Evolutionary conservation across 1,140 invertebrate species (phyloP).

Genomic region (Diuraphis noxia): DNA sequence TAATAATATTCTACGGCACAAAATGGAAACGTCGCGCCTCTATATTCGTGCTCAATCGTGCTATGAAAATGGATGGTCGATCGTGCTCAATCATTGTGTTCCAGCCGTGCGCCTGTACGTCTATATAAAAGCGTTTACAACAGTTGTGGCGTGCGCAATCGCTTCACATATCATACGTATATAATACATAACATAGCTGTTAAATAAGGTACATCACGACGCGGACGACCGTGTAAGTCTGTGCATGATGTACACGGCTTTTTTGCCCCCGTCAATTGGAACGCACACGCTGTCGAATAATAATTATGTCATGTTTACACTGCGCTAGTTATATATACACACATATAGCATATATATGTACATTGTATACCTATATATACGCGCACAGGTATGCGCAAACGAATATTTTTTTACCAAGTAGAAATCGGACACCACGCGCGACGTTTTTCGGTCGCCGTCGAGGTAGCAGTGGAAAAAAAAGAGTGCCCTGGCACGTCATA

Average conservation of each 20-base stretch:
- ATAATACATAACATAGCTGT: too few species aligned
- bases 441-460: neutral
- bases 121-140: neutral
- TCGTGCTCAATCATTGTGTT: too few species aligned
- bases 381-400: neutral
- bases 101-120: too few species aligned
- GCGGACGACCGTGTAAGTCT: neutral
- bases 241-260: too few species aligned
- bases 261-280: neutral
- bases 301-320: constrained; percentile 4
- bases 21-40: too few species aligned
- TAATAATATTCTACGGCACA: too few species aligned
- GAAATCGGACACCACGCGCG: neutral
- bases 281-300: neutral
- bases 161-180: too few species aligned
- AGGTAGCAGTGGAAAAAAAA: neutral
- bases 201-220: too few species aligned
- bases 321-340: neutral
- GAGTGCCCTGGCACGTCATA: neutral
- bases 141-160: neutral
- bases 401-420: neutral
- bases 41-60: too few species aligned
- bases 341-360: too few species aligned
- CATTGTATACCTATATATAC: neutral
- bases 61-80: too few species aligned